Conservation (phyloP, 2,113 vertebrate species). For the Salminus brasiliensis region DNA sequence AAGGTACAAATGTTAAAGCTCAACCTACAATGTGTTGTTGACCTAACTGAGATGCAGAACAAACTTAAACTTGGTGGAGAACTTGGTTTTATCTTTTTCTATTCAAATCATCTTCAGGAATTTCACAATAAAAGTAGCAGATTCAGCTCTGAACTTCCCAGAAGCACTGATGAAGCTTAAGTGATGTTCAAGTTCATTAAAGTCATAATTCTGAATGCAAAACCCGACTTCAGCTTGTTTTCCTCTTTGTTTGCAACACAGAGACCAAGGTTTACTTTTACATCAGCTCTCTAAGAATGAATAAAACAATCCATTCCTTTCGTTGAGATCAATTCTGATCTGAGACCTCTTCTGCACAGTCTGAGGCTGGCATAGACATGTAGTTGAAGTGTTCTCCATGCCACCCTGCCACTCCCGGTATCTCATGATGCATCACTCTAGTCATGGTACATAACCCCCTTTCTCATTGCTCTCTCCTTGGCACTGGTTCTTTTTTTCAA, state of each 20-base stretch:
- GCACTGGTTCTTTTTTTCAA: conserved; percentile 53
- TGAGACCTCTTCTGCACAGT: neutral
- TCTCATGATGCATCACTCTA: conserved; percentile 38
- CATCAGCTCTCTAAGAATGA: neutral
- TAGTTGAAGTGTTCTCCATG: neutral
- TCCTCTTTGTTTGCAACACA: conserved; percentile 8
- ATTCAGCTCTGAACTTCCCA: no score
- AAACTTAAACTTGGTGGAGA: neutral
- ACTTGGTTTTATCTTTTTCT: neutral
- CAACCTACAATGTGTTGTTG: no score
- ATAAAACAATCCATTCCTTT: neutral
- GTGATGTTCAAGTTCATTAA: neutral
- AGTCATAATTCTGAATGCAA: neutral
- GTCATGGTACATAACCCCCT: conserved; percentile 21
- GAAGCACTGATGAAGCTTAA: neutral
- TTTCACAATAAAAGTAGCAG: neutral
- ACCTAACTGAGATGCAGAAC: no score
- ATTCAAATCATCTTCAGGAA: neutral
- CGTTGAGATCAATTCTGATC: conserved; percentile 8
- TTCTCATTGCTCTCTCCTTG: conserved; percentile 45
- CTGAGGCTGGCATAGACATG: neutral
- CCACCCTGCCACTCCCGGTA: neutral
- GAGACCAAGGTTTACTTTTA: neutral
- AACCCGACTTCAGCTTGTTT: neutral
- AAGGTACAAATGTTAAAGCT: no score